These are phyloP conservation scores for Aspiorhynchus laticeps DNA, from an alignment of 2,113 vertebrate species.

Conservation along the genomic window DNA sequence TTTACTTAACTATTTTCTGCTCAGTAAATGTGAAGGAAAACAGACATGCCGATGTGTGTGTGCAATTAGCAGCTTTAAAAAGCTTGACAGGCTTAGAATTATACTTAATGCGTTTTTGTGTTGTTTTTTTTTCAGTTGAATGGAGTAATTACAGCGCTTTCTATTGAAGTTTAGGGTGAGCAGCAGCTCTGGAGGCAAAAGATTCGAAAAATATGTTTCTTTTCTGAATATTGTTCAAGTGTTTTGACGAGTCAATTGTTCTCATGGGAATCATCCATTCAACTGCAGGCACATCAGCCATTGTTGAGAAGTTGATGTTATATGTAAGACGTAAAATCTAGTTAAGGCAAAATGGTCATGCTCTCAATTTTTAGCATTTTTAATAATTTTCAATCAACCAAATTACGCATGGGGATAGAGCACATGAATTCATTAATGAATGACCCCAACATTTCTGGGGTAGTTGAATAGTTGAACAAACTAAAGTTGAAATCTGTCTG, in stretches of 20 bases:
- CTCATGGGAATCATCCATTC: not conserved
- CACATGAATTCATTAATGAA: too few relatives aligned
- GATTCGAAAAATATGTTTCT: not conserved
- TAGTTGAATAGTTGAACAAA: too few relatives aligned
- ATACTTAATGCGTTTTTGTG: not conserved
- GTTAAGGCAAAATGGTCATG: too few relatives aligned
- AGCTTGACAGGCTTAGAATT: conserved; percentile 1
- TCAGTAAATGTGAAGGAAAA: not conserved
- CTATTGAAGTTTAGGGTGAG: conserved; percentile 15
- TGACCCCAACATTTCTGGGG: too few relatives aligned
- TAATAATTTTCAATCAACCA: too few relatives aligned
- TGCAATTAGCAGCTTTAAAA: conserved; percentile 23
- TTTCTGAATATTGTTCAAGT: not conserved
- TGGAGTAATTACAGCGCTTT: not conserved
- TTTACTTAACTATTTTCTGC: conserved; percentile 19
- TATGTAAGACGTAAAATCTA: not conserved
- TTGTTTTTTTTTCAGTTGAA: conserved; percentile 4
- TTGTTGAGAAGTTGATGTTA: not conserved
- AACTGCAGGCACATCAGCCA: not conserved
- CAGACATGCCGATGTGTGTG: not conserved
- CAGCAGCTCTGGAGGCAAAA: not conserved
- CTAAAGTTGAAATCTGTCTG: too few relatives aligned
- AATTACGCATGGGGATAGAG: too few relatives aligned
- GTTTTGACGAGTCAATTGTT: not conserved
- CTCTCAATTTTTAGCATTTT: too few relatives aligned